Percentiles rank a stretch among this genome's conserved stretches.
Conservation (phyloP, 2,113 vertebrate species). For the Hucho hucho region DNA sequence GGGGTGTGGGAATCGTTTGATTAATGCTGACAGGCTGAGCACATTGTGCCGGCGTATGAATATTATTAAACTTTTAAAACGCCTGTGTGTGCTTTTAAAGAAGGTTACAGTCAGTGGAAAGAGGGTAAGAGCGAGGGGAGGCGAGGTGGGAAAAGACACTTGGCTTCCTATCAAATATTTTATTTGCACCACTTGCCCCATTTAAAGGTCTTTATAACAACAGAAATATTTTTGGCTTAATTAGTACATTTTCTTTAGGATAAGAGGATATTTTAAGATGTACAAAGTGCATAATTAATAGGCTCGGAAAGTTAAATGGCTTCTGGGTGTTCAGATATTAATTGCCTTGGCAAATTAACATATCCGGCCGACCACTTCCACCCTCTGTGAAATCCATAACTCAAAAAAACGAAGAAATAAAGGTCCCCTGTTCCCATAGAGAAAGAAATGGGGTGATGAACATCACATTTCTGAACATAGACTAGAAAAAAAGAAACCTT, state of each 20-base stretch:
- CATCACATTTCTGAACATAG: not conserved
- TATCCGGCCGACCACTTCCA: slow-evolving; percentile 58
- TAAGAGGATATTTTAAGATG: slow-evolving; percentile 71
- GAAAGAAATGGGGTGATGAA: slow-evolving; percentile 26
- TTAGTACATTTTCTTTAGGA: slow-evolving; percentile 64
- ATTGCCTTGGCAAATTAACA: slow-evolving; percentile 72
- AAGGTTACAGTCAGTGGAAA: slow-evolving; percentile 47
- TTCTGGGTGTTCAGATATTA: slow-evolving; percentile 66
- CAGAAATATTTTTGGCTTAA: slow-evolving; percentile 51
- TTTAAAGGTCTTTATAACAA: slow-evolving; percentile 60
- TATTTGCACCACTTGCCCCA: slow-evolving; percentile 62
- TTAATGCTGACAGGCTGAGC: slow-evolving; percentile 59
- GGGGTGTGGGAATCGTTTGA: slow-evolving; percentile 36
- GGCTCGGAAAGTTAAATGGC: slow-evolving; percentile 72
- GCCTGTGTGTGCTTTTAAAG: slow-evolving; percentile 54
- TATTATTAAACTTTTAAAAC: slow-evolving; percentile 64
- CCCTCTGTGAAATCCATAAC: slow-evolving; percentile 43
- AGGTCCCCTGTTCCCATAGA: not conserved
- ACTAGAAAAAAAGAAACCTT: not conserved
- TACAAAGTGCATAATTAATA: slow-evolving; percentile 79
- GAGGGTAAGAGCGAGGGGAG: slow-evolving; percentile 31
- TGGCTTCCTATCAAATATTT: slow-evolving; percentile 63
- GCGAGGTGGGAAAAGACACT: slow-evolving; percentile 52
- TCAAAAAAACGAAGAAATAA: not conserved
- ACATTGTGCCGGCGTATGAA: slow-evolving; percentile 61